phyloP scores from a whole-genome alignment of 2,888 invertebrate genomes.

The Agonopterix arenella region DNA sequence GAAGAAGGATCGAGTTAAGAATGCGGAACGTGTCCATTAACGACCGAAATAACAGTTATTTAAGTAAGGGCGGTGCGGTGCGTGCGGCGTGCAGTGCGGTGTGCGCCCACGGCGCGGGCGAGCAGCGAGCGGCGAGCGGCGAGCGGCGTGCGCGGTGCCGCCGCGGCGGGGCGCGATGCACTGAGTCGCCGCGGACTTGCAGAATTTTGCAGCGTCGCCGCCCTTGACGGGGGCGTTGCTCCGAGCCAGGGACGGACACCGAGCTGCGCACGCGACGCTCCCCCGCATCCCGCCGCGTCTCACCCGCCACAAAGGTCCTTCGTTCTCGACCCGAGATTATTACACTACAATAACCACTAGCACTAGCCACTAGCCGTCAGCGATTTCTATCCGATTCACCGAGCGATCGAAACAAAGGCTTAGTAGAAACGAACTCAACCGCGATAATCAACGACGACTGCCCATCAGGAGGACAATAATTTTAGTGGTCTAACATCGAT shows the following conservation, averaged over 20 bases:
- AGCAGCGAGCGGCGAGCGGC: constrained; percentile 40
- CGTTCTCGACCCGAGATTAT: constrained; percentile 18
- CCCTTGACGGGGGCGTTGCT: constrained; percentile 77
- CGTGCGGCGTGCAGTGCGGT: constrained; percentile 21
- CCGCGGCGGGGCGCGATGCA: constrained; percentile 75
- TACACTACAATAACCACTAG: constrained; percentile 2
- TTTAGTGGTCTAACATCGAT: constrained; percentile 6
- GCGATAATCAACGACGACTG: neutral
- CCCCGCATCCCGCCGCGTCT: constrained; percentile 46
- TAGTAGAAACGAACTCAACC: neutral
- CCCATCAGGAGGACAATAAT: constrained; percentile 2
- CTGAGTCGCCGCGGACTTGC: constrained; percentile 72
- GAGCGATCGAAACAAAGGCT: too few relatives aligned
- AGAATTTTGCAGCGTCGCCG: constrained; percentile 75
- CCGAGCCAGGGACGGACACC: constrained; percentile 71
- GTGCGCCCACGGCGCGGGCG: constrained; percentile 41
- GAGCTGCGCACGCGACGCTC: constrained; percentile 71
- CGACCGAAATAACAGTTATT: constrained; percentile 73
- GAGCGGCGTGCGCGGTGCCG: constrained; percentile 66
- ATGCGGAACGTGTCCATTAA: constrained; percentile 72
- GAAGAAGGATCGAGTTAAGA: constrained; percentile 52
- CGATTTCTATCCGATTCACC: neutral
- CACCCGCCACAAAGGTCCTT: constrained; percentile 23
- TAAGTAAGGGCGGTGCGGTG: constrained; percentile 60
- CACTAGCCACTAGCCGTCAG: neutral